Percentiles rank a stretch among this genome's conserved stretches.
Evolutionary conservation across 1,140 invertebrate genomes (phyloP).

Genomic region (Vanessa atalanta): DNA sequence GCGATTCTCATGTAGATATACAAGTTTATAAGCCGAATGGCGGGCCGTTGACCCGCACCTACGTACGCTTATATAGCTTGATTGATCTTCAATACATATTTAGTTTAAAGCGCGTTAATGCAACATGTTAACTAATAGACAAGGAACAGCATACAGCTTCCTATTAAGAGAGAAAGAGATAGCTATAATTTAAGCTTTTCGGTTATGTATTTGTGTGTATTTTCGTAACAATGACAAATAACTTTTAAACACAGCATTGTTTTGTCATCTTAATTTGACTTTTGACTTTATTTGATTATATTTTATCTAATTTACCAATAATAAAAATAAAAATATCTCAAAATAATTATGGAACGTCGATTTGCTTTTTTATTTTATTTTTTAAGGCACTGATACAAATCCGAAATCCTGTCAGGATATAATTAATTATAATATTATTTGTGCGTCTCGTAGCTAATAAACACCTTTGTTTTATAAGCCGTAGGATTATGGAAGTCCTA

Average conservation of each 20-base stretch:
- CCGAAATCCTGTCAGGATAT: no score
- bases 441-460: no score
- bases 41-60: constrained; percentile 31
- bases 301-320: no score
- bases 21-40: constrained; percentile 8
- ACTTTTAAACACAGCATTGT: background rate
- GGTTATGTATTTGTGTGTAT: background rate
- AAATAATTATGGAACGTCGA: no score
- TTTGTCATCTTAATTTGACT: background rate
- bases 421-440: no score
- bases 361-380: no score
- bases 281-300: no score
- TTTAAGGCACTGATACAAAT: no score
- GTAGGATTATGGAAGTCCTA: no score
- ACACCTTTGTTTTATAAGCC: no score
- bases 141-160: background rate
- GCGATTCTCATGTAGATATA: constrained; percentile 5
- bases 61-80: constrained; percentile 19
- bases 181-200: no score
- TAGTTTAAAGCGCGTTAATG: constrained; percentile 16
- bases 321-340: no score
- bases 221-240: background rate
- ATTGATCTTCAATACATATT: constrained; percentile 31
- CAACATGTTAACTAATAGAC: background rate
- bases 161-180: background rate